Evolutionary conservation across 2,888 invertebrate genomes (phyloP), one percentile per base, ranked within the genome.

Genomic region (Cantharis rustica): DNA sequence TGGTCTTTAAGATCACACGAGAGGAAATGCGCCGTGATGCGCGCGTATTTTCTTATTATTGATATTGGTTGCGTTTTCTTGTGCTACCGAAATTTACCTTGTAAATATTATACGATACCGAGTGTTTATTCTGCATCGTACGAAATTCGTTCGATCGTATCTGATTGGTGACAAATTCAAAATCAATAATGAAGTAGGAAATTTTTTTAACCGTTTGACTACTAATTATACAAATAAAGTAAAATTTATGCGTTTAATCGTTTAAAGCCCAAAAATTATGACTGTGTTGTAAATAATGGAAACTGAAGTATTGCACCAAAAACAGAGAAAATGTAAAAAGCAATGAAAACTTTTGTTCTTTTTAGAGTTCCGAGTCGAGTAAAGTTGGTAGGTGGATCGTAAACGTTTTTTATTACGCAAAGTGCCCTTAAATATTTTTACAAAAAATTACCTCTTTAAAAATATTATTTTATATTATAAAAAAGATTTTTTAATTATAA

Each of bases 261-360:
- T 69, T 73, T 63, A 13, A 31, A 63, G 17, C 31, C 27, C 64
- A 74, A 74, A 69, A 74, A 69, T 69, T 74, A 62, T 17, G 68
- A 47, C 64, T 47, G 16, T 47, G 17, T 62, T 69, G 74, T 74
- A 74, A 74, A 74, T 74, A 69, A 70, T 69, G 31, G 69, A 69
- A 47, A 16, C 16, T 47, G 47, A 47, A 47, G 47, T 47, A 47
- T 47, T 47, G 47, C 47, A 47, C 47, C 47, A 47, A 47, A 47
- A 47, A n/a, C 69, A 62, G 69, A 47, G 64, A 74, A 75, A 71
- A 71, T 75, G 66, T 61, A 68, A 71, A 31, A 71, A 71, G 71
- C 75, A 75, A 75, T 71, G 75, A 75, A 75, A 75, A 75, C 71
- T 75, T 71, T 63, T 70, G 74, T 70, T 69, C 75, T 71, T 75